Conservation (phyloP, 2,797 vertebrate species). For the Manis pentadactyla region DNA sequence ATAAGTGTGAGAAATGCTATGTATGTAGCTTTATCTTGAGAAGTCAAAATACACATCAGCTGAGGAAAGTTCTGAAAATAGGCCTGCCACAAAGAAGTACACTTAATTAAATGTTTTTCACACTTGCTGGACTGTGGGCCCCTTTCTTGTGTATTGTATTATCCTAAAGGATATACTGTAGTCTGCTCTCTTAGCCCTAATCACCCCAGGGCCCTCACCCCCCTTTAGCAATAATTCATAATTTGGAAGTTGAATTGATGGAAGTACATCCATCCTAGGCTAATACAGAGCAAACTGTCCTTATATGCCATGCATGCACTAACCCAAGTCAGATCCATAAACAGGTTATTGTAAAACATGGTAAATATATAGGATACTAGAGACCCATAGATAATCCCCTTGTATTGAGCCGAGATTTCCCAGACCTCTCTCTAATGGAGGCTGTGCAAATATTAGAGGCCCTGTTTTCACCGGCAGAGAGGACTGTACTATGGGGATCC, state of each 20-base stretch:
- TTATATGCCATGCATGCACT: background rate
- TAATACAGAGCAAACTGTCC: background rate
- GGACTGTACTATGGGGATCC: background rate
- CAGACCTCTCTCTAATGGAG: background rate
- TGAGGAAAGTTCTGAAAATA: background rate
- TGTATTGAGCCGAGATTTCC: background rate
- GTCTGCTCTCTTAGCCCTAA: background rate
- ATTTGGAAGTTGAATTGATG: background rate
- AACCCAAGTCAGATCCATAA: background rate
- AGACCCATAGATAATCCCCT: background rate
- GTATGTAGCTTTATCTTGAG: background rate
- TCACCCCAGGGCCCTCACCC: background rate
- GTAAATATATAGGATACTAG: background rate
- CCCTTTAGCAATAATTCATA: background rate
- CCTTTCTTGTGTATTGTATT: background rate
- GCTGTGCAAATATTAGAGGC: background rate
- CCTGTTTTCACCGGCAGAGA: background rate
- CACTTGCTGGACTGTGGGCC: background rate
- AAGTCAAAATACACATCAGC: background rate
- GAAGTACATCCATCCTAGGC: background rate
- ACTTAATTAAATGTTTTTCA: background rate
- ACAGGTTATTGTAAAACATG: background rate
- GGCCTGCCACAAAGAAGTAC: background rate
- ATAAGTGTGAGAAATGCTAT: background rate
- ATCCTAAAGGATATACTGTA: background rate